These are phyloP conservation scores for Platygyra sinensis DNA, from an alignment of 64 coral and sea anemone species.

Conservation along the genomic window DNA sequence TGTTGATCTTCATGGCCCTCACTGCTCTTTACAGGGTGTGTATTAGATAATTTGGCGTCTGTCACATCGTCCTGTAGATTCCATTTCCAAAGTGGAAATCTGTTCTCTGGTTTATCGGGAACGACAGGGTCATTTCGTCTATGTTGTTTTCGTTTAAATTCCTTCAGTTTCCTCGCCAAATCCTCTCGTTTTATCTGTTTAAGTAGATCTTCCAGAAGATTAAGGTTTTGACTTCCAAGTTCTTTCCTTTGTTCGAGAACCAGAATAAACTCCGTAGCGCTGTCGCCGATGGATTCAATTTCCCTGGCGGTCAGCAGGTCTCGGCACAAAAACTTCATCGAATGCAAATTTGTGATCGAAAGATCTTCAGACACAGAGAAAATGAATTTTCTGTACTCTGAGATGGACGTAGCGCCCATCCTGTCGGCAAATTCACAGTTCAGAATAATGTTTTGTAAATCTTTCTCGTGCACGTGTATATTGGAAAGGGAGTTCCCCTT, in stretches of 20 bases:
- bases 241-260: slow-evolving; percentile 13
- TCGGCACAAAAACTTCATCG: slow-evolving; percentile 39
- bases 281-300: not conserved
- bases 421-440: not conserved
- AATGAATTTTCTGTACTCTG: slow-evolving; percentile 44
- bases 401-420: slow-evolving; percentile 22
- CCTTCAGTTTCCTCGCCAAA: slow-evolving; percentile 7
- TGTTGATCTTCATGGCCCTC: too few relatives aligned
- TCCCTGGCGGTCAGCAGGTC: slow-evolving; percentile 17
- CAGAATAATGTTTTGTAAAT: not conserved
- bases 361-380: slow-evolving; percentile 32
- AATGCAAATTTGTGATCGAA: slow-evolving; percentile 3
- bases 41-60: not conserved
- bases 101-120: too few relatives aligned
- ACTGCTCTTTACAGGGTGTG: too few relatives aligned
- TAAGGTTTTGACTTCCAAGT: not conserved
- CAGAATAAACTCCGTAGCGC: not conserved
- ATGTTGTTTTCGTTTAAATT: not conserved
- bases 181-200: slow-evolving; percentile 15
- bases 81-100: not conserved
- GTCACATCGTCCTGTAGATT: not conserved
- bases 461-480: not conserved
- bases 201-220: slow-evolving; percentile 36
- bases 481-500: not conserved
- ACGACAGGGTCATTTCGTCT: too few relatives aligned